Evolutionary conservation across 2,113 vertebrate genomes (phyloP), one percentile per base, ranked within the genome.

Genomic region (Rynchops niger): DNA sequence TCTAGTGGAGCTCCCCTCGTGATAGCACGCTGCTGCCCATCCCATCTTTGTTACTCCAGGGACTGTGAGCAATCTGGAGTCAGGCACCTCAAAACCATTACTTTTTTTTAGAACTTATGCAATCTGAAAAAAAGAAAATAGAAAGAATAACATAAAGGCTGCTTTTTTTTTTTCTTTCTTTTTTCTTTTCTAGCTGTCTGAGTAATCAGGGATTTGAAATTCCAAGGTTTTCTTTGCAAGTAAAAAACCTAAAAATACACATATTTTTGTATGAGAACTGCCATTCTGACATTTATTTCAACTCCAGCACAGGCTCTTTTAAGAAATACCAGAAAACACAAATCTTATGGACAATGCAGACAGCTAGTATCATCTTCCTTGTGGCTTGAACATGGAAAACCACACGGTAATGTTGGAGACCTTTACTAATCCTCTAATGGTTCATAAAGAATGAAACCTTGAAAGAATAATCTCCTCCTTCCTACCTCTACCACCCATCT

Each of bases 351-450:
- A n/a, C 27, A 38, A 11, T 20, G 26, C 63, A 81, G 74, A 49
- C n/a, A 58, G 9, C 45, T 62, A 61, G 80, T 36, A 26, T 91
- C 42, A 26, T 52, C 55, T 71, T 59, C 74, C 55, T 62, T 1
- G 0, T 25, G 85, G 27, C 67, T 17, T 16, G 50, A 78, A 9
- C 26, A 19, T 0, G 3, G 8, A 36, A 53, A 91, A 67, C 29
- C 45, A 63, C 26, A 9, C 0, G 0, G 62, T 11, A 30, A 15
- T 9, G 13, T 0, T 42, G 42, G 50, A 86, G 32, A 67, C n/a
- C 62, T 84, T 49, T 7, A 22, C 43, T 53, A 27, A 47, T 34
- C 38, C 36, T 65, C 70, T 47, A 14, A 17, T 30, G 1, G 0
- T 20, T 93, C n/a, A 23, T n/a, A 12, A 78, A 49, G 45, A 65